Evolutionary conservation across 2,113 vertebrate genomes (phyloP).

Genomic region (Platichthys flesus): DNA sequence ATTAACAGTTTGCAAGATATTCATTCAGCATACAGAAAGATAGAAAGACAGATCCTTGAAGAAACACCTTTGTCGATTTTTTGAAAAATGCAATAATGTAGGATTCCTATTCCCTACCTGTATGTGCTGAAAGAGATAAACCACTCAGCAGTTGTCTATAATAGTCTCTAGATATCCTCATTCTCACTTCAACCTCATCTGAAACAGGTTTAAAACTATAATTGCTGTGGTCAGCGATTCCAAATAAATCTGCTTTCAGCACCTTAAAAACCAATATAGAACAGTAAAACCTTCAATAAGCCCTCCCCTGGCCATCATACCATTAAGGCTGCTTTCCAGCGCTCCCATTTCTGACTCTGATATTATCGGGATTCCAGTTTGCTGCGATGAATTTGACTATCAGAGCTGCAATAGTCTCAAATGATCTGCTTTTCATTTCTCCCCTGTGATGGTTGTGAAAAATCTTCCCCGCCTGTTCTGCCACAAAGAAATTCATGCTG

Average conservation of each 20-base stretch:
- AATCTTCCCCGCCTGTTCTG: not conserved
- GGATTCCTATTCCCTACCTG: not conserved
- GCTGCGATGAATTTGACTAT: constrained; percentile 42
- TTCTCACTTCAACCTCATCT: not conserved
- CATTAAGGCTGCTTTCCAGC: constrained; percentile 4
- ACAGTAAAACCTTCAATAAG: not conserved
- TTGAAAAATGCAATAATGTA: not conserved
- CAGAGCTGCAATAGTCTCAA: constrained; percentile 16
- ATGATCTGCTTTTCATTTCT: constrained; percentile 36
- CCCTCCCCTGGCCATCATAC: not conserved
- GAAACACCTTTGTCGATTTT: too few relatives aligned
- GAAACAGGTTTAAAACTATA: constrained; percentile 21
- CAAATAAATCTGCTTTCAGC: constrained; percentile 12
- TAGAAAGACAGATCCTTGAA: too few relatives aligned
- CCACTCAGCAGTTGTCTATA: not conserved
- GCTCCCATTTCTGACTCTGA: constrained; percentile 26
- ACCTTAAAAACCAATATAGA: not conserved
- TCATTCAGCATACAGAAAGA: too few relatives aligned
- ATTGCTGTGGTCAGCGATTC: constrained; percentile 6
- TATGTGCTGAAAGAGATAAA: not conserved
- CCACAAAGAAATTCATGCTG: constrained; percentile 5
- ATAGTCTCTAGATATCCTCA: not conserved
- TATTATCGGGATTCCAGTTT: constrained; percentile 35
- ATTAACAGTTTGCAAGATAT: too few relatives aligned
- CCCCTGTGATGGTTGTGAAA: constrained; percentile 23